Evolutionary conservation across 2,113 vertebrate genomes (phyloP).

Genomic region (Sinocyclocheilus anophthalmus): DNA sequence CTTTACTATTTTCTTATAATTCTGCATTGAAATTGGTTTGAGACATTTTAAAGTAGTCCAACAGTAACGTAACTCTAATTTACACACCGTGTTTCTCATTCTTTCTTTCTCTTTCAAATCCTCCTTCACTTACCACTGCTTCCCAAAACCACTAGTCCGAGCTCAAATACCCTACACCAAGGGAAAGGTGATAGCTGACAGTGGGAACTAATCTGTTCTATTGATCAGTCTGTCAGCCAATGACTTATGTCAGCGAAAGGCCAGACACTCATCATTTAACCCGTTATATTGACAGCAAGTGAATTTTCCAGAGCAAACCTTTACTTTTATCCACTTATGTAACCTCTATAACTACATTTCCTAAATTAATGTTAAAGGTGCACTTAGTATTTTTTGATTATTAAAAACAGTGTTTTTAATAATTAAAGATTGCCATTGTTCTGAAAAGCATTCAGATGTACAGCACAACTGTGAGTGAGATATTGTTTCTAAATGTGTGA

Average conservation of each 20-base stretch:
- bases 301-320: neutral
- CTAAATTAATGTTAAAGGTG: neutral
- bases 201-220: slow-evolving; percentile 78
- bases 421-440: neutral
- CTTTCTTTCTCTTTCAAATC: slow-evolving; percentile 32
- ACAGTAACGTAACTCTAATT: neutral
- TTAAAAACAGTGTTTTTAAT: neutral
- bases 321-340: neutral
- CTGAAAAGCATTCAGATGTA: neutral
- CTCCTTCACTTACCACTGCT: slow-evolving; percentile 38
- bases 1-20: neutral
- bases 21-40: neutral
- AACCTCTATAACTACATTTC: neutral
- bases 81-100: neutral
- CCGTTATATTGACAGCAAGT: slow-evolving; percentile 48
- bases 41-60: neutral
- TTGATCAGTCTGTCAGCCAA: slow-evolving; percentile 75
- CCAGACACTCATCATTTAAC: slow-evolving; percentile 72
- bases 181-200: slow-evolving; percentile 80
- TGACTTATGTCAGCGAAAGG: slow-evolving; percentile 71
- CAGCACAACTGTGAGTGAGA: no score
- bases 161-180: slow-evolving; percentile 66
- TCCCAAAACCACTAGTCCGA: slow-evolving; percentile 54
- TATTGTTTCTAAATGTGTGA: no score
- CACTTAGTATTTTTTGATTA: neutral